These are phyloP conservation scores for Fragum sueziense DNA, from an alignment of 2,888 invertebrate genomes.

Conservation along the genomic window DNA sequence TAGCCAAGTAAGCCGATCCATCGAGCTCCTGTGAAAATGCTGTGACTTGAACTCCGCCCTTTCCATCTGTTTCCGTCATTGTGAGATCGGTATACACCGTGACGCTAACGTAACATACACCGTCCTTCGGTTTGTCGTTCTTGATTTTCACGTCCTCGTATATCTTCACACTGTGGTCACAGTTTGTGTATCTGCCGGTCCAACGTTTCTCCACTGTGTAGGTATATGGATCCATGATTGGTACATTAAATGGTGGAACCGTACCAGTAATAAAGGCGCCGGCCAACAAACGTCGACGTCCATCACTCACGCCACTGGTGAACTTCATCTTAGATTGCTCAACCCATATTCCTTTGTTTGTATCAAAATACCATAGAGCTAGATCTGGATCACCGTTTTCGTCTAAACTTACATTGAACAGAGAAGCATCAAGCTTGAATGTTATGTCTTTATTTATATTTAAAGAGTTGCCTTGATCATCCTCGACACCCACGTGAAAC, in stretches of 20 bases:
- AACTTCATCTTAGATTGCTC: conserved; percentile 35
- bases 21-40: conserved; percentile 29
- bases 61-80: background rate
- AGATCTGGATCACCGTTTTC: conserved; percentile 46
- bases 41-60: conserved; percentile 13
- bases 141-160: conserved; percentile 19
- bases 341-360: conserved; percentile 54
- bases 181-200: conserved; percentile 37
- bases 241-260: conserved; percentile 15
- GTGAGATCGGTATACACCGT: conserved; percentile 36
- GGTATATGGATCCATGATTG: conserved; percentile 22
- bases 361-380: conserved; percentile 42
- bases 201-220: conserved; percentile 12
- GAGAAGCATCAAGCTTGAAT: conserved; percentile 35
- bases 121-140: conserved; percentile 10
- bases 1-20: conserved; percentile 26
- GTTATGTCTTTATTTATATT: conserved; percentile 35
- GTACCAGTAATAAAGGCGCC: background rate
- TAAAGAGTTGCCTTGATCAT: conserved; percentile 26
- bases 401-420: conserved; percentile 35
- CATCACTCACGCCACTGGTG: background rate
- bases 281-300: background rate
- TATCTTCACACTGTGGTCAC: conserved; percentile 41
- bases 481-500: conserved; percentile 37
- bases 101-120: conserved; percentile 42